phyloP scores from a whole-genome alignment of 2,888 invertebrate species.

The Callimorpha dominula region DNA sequence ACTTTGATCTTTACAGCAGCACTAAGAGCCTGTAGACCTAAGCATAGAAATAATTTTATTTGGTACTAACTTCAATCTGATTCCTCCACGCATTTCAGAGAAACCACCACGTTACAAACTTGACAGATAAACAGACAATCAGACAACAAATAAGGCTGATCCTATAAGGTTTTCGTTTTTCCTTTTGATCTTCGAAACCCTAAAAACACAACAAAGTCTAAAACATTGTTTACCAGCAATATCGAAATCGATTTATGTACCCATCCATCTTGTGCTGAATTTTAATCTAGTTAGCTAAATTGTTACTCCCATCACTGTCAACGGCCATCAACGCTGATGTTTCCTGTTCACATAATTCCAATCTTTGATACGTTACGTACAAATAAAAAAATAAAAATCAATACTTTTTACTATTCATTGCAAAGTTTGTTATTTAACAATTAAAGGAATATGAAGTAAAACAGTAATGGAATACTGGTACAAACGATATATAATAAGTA shows the following conservation, averaged over 20 bases:
- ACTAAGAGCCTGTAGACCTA: too few relatives aligned
- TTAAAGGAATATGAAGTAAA: neutral
- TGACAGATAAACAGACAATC: too few relatives aligned
- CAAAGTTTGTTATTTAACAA: neutral
- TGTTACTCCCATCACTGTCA: slow-evolving; percentile 35
- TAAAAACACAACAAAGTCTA: neutral
- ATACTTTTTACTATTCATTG: neutral
- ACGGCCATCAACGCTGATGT: slow-evolving; percentile 16
- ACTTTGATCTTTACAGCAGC: too few relatives aligned
- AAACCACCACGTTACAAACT: too few relatives aligned
- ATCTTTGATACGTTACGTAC: neutral
- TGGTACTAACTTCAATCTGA: too few relatives aligned
- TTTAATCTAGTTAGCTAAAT: slow-evolving; percentile 45
- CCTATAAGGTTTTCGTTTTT: neutral
- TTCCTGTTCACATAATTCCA: neutral
- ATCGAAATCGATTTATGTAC: neutral
- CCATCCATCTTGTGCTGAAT: slow-evolving; percentile 45
- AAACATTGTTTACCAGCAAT: neutral
- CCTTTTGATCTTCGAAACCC: neutral
- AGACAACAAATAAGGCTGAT: too few relatives aligned
- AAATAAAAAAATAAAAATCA: neutral
- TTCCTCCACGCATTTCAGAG: too few relatives aligned
- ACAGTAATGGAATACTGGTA: neutral
- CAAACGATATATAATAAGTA: neutral
- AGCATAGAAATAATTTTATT: too few relatives aligned